Evolutionary conservation across 2,888 invertebrate genomes (phyloP), one percentile per base, ranked within the genome.

Genomic region (Drosophila kokeensis): DNA sequence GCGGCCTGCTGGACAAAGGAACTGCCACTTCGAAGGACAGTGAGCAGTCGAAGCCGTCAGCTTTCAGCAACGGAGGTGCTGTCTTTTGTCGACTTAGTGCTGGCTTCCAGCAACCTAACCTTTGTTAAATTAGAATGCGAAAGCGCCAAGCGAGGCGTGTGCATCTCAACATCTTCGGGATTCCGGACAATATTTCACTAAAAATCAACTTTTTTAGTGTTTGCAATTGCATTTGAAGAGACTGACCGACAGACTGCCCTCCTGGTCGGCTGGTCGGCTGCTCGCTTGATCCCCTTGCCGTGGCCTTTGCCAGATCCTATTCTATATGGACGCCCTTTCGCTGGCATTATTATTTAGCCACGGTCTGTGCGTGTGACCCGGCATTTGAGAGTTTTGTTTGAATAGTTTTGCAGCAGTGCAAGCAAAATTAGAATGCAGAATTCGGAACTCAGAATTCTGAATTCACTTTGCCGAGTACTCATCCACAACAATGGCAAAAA

Each of bases 311-410:
- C 59, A 8, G 30, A 34, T 49, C 34, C 54, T 40, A 59, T 73
- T 64, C 69, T 64, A 50, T 24, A 29, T 57, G 49, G 57, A 32
- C 36, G 59, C 48, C 48, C 34, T 49, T 53, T 52, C 38, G 34
- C 58, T 38, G 30, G 34, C 83, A 76, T 83, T 66, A 84, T 83
- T 82, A 85, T 82, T 82, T 79, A 77, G 59, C 62, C 49, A 45
- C 50, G 48, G 60, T 29, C 59, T 58, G 53, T 59, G 58, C 48
- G 67, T 40, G 34, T 27, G 30, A n/a, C 15, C 55, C 10, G 30
- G 30, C 77, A 70, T 84, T 87, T 73, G 68, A 73, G 66, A 69
- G 82, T 81, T 73, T 80, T 84, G 73, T 76, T 82, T 76, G 78
- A 74, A 72, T 73, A 64, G 78, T 73, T 76, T 57, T 70, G 67